Conservation (phyloP, 2,113 vertebrate species). For the Rhynchomys soricoides region DNA sequence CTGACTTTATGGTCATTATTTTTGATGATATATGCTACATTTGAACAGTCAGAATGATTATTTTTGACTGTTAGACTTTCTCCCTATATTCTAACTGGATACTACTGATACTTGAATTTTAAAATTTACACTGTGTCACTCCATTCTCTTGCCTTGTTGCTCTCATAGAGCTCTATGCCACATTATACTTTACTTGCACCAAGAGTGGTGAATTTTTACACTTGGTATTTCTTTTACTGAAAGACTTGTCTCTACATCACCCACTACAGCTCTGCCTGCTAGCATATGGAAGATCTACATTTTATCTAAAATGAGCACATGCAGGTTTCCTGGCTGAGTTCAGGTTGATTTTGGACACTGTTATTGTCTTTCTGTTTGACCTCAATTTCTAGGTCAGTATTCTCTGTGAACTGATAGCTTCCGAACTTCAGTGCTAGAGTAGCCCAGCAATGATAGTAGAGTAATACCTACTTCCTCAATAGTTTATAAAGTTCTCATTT, state of each 20-base stretch:
- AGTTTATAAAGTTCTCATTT: not conserved
- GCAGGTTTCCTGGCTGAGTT: not conserved
- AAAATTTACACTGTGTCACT: not conserved
- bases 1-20: not conserved
- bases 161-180: not conserved
- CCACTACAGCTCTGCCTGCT: not conserved
- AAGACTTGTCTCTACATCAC: not conserved
- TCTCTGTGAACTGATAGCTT: not conserved
- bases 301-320: conserved; percentile 53
- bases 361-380: not conserved
- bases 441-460: not conserved
- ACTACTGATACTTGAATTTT: not conserved
- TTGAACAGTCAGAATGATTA: not conserved
- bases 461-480: not conserved
- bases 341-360: conserved; percentile 39
- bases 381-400: not conserved
- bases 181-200: not conserved
- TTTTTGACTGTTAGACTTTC: not conserved
- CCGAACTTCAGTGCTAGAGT: not conserved
- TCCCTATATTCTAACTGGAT: not conserved
- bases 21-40: not conserved
- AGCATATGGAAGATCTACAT: conserved; percentile 20
- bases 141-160: not conserved
- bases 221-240: not conserved
- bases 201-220: not conserved